phyloP scores from a whole-genome alignment of 2,113 vertebrate genomes.

The Nyctereutes procyonoides region DNA sequence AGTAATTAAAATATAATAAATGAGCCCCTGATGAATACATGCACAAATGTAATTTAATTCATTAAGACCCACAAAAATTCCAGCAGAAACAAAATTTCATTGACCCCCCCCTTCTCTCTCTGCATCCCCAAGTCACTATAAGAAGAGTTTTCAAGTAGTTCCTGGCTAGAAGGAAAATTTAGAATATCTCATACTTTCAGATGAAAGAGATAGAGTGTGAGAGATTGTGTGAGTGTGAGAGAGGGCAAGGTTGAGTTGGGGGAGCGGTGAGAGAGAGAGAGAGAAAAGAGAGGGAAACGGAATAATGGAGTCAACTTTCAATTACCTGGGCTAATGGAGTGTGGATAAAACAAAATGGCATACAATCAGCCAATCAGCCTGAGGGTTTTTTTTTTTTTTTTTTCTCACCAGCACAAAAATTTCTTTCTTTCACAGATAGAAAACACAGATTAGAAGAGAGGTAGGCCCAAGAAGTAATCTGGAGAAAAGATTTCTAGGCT shows the following conservation, averaged over 20 bases:
- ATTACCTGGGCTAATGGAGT: slow-evolving; percentile 25
- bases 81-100: slow-evolving; percentile 3
- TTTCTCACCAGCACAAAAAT: neutral
- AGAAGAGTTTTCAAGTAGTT: neutral
- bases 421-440: neutral
- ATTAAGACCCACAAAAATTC: neutral
- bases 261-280: neutral
- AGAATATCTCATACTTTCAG: neutral
- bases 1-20: slow-evolving; percentile 21
- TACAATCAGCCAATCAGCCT: neutral
- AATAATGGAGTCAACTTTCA: slow-evolving; percentile 20
- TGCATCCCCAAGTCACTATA: neutral
- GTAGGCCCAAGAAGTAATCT: neutral
- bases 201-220: neutral
- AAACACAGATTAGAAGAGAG: neutral
- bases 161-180: slow-evolving; percentile 3
- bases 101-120: neutral
- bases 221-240: neutral
- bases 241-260: neutral
- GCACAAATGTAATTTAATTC: neutral
- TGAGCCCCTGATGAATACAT: neutral
- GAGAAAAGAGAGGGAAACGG: neutral
- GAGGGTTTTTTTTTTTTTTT: neutral
- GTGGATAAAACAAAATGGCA: neutral
- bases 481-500: slow-evolving; percentile 40